Base-by-base conservation (phyloP, 2,113 vertebrate genomes). In the Mastomys coucha region DNA sequence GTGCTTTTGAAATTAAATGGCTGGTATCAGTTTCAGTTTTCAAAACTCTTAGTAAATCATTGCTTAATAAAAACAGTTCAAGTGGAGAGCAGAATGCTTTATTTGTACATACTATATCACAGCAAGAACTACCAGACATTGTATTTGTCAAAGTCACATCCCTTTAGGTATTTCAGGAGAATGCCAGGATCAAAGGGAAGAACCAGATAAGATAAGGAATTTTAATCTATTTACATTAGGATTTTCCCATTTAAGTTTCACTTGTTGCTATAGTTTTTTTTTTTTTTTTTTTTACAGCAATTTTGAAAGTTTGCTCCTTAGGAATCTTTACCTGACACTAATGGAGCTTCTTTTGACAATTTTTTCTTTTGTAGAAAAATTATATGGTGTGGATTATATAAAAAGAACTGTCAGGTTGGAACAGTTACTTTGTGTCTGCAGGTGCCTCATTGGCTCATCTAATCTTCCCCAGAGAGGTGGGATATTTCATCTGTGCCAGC, bases 171-270 rank as follows among this genome's bases (percentile, higher is more conserved):
- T 96, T 95, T 81, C 56, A 89, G 51, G 72, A 92, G n/a, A 97
- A 91, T 1, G 58, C 42, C 20, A 89, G 63, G 93, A 97, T 98
- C 92, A 97, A 98, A 98, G 93, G 17, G 90, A 84, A 93, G 39
- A 96, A 93, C 81, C 28, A 94, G 98, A 97, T 97, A 98, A 97
- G 95, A 93, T 80, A 95, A 93, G 96, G 72, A 97, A 86, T 73
- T 60, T 33, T 49, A 60, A 14, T 96, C 77, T 96, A 72, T 96
- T 92, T 97, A 84, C 69, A 92, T 31, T 69, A 92, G 92, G 60
- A 95, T 42, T 97, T 96, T 94, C 49, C 92, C 91, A 76, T 80
- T 92, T 95, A 90, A 77, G 89, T 89, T 96, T 96, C 56, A 33
- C 88, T 89, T 84, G n/a, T 95, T 94, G 45, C 75, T 94, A 87